Conservation (phyloP, 2,888 invertebrate genomes). For the Cryptops parisi region DNA sequence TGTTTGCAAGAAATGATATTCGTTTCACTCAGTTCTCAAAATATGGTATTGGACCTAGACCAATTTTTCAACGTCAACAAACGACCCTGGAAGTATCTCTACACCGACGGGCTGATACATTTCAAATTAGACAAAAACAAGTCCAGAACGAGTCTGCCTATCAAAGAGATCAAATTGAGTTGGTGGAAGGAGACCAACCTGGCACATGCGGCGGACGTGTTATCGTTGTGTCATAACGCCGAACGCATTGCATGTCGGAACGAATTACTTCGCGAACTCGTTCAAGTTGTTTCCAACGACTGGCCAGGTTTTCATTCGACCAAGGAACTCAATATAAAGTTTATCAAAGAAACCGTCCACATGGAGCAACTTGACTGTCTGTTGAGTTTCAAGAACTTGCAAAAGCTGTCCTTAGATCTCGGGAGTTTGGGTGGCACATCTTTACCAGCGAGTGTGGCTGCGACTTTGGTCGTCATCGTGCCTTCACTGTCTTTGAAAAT, state of each 20-base stretch:
- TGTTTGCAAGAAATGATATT: neutral
- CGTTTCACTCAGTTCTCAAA: neutral
- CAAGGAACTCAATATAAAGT: neutral
- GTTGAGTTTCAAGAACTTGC: neutral
- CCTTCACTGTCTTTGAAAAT: neutral
- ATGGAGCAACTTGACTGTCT: neutral
- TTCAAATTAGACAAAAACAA: neutral
- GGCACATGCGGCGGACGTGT: neutral
- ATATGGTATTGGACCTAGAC: neutral
- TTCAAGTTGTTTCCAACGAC: neutral
- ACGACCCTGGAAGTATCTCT: neutral
- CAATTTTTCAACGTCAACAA: neutral
- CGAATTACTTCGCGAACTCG: neutral
- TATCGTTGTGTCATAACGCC: neutral
- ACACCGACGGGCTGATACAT: neutral
- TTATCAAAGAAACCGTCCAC: neutral
- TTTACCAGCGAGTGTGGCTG: neutral
- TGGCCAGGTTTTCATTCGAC: neutral
- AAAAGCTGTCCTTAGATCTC: neutral
- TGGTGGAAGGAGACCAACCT: neutral
- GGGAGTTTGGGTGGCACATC: neutral
- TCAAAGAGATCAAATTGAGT: neutral
- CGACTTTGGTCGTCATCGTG: neutral
- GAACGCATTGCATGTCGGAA: neutral
- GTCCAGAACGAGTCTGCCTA: neutral